Conservation (phyloP, 2,888 invertebrate genomes). For the Sicus ferrugineus region DNA sequence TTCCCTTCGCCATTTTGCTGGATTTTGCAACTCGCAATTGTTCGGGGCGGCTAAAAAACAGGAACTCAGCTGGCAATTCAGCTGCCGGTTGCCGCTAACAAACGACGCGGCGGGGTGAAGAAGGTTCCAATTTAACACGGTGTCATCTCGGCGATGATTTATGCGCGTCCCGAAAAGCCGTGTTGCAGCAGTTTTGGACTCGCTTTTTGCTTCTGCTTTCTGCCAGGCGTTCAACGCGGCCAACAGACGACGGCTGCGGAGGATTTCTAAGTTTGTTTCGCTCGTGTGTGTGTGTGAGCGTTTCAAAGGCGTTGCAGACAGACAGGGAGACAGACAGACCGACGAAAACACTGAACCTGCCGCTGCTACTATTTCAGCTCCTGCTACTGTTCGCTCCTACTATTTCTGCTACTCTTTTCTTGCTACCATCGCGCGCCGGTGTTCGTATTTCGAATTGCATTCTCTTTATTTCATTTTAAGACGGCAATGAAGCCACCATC, state of each 20-base stretch:
- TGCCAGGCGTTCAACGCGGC: not conserved
- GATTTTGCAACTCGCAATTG: too few species aligned
- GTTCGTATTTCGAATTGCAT: too few species aligned
- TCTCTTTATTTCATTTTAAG: too few species aligned
- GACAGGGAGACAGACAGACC: slow-evolving; percentile 19
- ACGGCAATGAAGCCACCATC: too few species aligned
- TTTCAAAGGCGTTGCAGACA: slow-evolving; percentile 23
- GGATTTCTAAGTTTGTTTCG: not conserved
- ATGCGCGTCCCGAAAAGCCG: slow-evolving; percentile 49
- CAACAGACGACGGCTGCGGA: slow-evolving; percentile 37
- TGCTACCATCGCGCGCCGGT: too few species aligned
- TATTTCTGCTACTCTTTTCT: too few species aligned
- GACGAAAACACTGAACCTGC: slow-evolving; percentile 10
- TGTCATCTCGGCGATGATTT: slow-evolving; percentile 58
- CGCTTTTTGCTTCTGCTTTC: slow-evolving; percentile 32
- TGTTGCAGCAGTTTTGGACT: slow-evolving; percentile 37
- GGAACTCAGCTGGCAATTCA: too few species aligned
- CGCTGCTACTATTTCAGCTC: too few species aligned
- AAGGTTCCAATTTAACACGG: slow-evolving; percentile 59
- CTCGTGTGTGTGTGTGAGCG: not conserved
- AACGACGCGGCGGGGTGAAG: slow-evolving; percentile 47
- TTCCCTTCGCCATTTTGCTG: too few species aligned
- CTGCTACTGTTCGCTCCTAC: too few species aligned
- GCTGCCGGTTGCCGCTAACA: slow-evolving; percentile 8
- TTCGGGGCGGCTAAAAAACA: too few species aligned